Evolutionary conservation across 2,113 vertebrate genomes (phyloP).

Genomic region (Gallinago paraguaiae): DNA sequence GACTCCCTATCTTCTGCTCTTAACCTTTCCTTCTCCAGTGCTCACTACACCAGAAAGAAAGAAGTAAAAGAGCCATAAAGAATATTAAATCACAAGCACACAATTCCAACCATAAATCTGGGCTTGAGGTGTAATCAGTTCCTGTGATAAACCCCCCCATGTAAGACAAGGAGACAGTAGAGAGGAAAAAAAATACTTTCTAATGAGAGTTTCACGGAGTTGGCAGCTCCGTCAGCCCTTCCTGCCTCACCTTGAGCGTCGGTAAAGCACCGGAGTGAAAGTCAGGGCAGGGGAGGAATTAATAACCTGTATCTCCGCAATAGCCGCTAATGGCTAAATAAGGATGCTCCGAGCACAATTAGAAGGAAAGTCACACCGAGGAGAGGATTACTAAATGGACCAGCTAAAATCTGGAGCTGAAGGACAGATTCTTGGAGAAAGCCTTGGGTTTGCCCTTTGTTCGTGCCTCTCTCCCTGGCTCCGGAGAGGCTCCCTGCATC

Average conservation of each 20-base stretch:
- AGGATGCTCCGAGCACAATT: background rate
- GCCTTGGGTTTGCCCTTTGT: background rate
- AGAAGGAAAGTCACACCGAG: background rate
- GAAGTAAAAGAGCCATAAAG: background rate
- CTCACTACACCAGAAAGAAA: background rate
- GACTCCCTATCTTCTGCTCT: background rate
- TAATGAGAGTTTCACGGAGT: background rate
- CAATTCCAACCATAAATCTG: background rate
- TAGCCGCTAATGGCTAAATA: background rate
- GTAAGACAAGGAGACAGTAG: background rate
- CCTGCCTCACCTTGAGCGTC: background rate
- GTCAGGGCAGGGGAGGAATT: slow-evolving; percentile 32
- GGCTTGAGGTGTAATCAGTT: background rate
- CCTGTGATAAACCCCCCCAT: background rate
- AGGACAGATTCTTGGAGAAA: background rate
- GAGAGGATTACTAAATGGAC: background rate
- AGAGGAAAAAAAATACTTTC: background rate
- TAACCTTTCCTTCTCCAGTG: background rate
- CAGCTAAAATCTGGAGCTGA: background rate
- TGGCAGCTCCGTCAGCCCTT: background rate
- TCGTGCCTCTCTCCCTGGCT: background rate
- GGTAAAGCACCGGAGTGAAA: background rate
- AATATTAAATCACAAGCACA: background rate
- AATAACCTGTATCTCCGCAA: slow-evolving; percentile 16
- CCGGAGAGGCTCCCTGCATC: background rate